Evolutionary conservation across 2,113 vertebrate species (phyloP), one percentile per base, ranked within the genome.

Genomic region (Sylvilagus bachmani): DNA sequence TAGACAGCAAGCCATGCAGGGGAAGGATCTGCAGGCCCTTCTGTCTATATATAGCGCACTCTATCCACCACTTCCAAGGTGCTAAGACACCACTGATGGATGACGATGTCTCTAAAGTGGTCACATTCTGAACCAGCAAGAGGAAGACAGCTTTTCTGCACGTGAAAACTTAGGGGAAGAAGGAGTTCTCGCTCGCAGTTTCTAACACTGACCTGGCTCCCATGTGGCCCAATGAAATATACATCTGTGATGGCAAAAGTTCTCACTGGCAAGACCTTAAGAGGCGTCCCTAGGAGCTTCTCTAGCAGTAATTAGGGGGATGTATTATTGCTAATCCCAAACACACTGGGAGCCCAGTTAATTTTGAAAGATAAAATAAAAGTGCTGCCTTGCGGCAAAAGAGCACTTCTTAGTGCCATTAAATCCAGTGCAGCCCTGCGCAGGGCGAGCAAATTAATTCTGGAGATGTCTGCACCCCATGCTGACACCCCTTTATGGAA

Each of bases 321-420:
- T 55, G 4, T 55, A 51, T 83, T 53, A 31, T 10, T 93, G 75
- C 75, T 81, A 92, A 95, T 78, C 51, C 67, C 10, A 5, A 79
- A 61, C 61, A 67, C 49, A 29, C 67, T 29, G 36, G 78, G 87
- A 81, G 66, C 86, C 4, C 17, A 55, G 55, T 70, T 91, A 80
- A 89, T 96, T 93, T 80, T 51, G 36, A 93, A 93, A 95, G 86
- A 83, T 22, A 94, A 90, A 87, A 85, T 71, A 31, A 94, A 95
- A 95, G 74, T 24, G n/a, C 19, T 29, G 61, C 82, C 89, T 89
- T 79, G 84, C 2, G 24, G 81, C 75, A 80, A 93, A 73, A 71
- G 86, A 70, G 61, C 38, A 70, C 62, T 86, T 94, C 70, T 67
- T 16, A 69, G 69, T 1, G 10, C 83, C 91, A 90, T 93, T 84